Percentiles rank a stretch among this genome's conserved stretches.
These are phyloP conservation scores for Fabriciana adippe DNA, from an alignment of 2,888 invertebrate genomes.

Conservation along the genomic window DNA sequence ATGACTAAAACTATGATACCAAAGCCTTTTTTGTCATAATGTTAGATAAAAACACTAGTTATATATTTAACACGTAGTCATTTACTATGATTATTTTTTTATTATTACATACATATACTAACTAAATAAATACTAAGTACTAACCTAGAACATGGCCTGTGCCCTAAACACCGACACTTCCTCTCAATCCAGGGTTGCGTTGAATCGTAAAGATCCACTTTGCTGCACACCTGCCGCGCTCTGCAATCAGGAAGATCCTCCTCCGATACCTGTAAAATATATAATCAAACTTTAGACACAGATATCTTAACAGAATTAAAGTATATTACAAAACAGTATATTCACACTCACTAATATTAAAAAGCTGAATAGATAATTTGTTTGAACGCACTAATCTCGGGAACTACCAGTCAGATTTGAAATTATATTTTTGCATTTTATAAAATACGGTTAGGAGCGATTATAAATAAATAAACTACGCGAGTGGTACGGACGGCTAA, in stretches of 20 bases:
- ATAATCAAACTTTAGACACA: slow-evolving; percentile 10
- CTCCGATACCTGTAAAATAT: slow-evolving; percentile 86
- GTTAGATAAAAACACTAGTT: no score
- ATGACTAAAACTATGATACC: background rate
- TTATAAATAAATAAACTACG: no score
- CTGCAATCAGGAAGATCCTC: slow-evolving; percentile 90
- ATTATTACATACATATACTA: background rate
- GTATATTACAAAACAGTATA: background rate
- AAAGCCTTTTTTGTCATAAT: no score
- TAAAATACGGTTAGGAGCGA: no score
- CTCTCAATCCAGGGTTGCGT: slow-evolving; percentile 92
- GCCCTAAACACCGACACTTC: slow-evolving; percentile 90
- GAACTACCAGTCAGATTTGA: no score
- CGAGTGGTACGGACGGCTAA: no score
- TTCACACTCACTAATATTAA: background rate
- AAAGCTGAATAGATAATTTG: no score
- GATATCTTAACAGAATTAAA: background rate
- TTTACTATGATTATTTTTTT: background rate
- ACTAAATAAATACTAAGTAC: slow-evolving; percentile 41
- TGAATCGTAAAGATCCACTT: slow-evolving; percentile 91
- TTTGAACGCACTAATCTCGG: no score
- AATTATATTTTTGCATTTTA: no score
- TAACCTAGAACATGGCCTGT: slow-evolving; percentile 86
- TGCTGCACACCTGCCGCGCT: slow-evolving; percentile 91
- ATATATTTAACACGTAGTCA: background rate